Evolutionary conservation across 2,888 invertebrate species (phyloP), one percentile per base, ranked within the genome.

Genomic region (Argyresthia goedartella): DNA sequence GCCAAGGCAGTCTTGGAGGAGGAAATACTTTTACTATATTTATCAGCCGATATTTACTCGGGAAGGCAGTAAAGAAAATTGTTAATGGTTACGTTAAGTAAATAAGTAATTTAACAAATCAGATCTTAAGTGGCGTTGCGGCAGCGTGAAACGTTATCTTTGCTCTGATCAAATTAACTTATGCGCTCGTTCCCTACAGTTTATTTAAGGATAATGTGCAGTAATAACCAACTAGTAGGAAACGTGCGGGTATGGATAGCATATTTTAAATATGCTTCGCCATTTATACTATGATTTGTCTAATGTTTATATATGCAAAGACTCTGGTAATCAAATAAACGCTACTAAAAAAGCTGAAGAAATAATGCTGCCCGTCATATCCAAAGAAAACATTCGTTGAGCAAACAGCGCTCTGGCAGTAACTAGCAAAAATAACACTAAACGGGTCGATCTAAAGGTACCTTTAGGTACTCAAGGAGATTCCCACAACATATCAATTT

Each of bases 71-170:
- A 16, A 25, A 61, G 59, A 55, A 63, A 61, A 63, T 62, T 57
- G 60, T 62, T 60, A 59, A 60, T 67, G 64, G 62, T 16, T 49
- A 14, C 49, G 45, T 67, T 69, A 66, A 73, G 71, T 73, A 77
- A 78, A 80, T 76, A 75, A 71, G 74, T 69, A 71, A 72, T 73
- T 73, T 67, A 69, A 75, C 72, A 66, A 76, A 76, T 73, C 69
- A 71, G 71, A 69, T 71, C 72, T 71, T 75, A 75, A 75, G 71
- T 69, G 67, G 66, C 60, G 62, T 61, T 59, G 58, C 63, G 59
- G 62, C 53, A 55, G 55, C 59, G 58, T 45, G 50, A 58, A 58
- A 59, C 54, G 63, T 73, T 71, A 79, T 78, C 79, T 75, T 56
- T 59, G 60, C 60, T 60, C 59, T 61, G 70, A 81, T 80, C 80